phyloP scores from a whole-genome alignment of 2,113 vertebrate species.

The Callospermophilus lateralis region DNA sequence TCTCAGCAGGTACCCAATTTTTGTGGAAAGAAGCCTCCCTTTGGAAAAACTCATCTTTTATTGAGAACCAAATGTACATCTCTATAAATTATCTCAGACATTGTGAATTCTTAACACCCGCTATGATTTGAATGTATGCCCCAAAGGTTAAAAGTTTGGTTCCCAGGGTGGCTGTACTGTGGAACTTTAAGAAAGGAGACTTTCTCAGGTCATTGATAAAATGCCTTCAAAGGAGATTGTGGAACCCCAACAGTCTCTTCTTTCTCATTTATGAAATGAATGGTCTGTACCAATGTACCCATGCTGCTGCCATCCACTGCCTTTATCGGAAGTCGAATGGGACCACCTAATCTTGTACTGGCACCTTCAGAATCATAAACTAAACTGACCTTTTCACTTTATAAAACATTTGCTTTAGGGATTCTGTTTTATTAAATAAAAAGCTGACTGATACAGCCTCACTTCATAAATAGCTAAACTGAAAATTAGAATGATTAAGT shows the following conservation, averaged over 20 bases:
- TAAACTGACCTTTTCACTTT: neutral
- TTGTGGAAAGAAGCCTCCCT: neutral
- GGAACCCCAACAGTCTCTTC: neutral
- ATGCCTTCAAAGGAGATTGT: neutral
- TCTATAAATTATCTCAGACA: neutral
- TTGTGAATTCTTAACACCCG: neutral
- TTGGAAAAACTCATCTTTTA: neutral
- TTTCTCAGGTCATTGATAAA: neutral
- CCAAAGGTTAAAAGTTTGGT: rapidly evolving
- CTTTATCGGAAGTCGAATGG: too few species aligned
- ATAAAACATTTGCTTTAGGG: neutral
- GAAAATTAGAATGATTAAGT: neutral
- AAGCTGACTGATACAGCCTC: neutral
- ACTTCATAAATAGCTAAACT: neutral
- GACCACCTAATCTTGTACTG: neutral
- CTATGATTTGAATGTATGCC: too few species aligned
- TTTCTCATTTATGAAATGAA: rapidly evolving
- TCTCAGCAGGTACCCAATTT: neutral
- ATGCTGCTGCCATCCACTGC: too few species aligned
- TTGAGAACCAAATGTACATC: neutral
- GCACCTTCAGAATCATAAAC: neutral
- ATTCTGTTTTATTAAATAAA: neutral
- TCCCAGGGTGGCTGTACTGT: rapidly evolving
- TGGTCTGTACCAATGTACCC: too few species aligned
- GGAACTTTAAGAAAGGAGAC: neutral